These are phyloP conservation scores for Macrobrachium nipponense DNA, from an alignment of 1,140 invertebrate genomes.

Conservation along the genomic window DNA sequence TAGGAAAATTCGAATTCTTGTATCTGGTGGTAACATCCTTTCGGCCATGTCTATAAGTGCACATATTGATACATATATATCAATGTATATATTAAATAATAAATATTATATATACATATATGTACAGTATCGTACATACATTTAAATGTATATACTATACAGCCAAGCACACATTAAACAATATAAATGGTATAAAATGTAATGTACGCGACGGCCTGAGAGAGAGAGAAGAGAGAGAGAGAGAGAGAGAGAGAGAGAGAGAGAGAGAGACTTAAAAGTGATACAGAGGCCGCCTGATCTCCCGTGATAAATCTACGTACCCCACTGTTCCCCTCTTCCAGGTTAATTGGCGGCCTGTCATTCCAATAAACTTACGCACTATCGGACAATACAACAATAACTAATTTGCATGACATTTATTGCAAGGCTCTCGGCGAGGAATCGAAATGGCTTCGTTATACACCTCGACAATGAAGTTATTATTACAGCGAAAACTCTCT, in stretches of 20 bases:
- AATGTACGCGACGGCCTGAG: not conserved
- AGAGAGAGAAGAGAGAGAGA: constrained; percentile 5
- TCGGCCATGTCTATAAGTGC: not conserved
- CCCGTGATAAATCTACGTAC: too few species aligned
- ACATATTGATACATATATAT: constrained; percentile 4
- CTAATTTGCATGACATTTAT: too few species aligned
- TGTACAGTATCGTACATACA: not conserved
- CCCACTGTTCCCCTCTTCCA: not conserved
- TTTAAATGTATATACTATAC: not conserved
- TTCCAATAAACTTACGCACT: too few species aligned
- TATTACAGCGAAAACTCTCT: too few species aligned
- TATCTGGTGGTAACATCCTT: too few species aligned
- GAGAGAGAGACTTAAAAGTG: not conserved
- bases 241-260: not conserved
- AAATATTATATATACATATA: constrained; percentile 1
- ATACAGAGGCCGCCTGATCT: not conserved
- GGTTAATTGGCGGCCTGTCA: constrained; percentile 2
- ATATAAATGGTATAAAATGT: too few species aligned
- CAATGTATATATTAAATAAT: constrained; percentile 16
- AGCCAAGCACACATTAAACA: too few species aligned
- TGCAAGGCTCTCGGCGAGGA: too few species aligned
- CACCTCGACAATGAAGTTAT: too few species aligned
- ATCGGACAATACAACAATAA: too few species aligned
- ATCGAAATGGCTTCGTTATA: too few species aligned
- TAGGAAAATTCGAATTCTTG: not conserved